These are phyloP conservation scores for Onchidella celtica DNA, from an alignment of 2,888 invertebrate genomes.

Conservation along the genomic window DNA sequence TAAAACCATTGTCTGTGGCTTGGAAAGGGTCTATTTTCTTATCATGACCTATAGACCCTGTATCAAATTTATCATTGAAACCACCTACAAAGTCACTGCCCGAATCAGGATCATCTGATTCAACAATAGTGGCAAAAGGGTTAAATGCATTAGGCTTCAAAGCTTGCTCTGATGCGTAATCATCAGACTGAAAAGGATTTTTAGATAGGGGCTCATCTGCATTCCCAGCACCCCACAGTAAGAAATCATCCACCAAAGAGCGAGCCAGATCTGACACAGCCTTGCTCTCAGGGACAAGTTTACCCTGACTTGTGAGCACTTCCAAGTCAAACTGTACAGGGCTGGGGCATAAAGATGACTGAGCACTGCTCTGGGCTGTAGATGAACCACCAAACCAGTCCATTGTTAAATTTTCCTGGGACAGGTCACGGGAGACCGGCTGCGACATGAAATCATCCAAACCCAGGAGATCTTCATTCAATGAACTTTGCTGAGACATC, in stretches of 20 bases:
- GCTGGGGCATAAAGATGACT: constrained; percentile 64
- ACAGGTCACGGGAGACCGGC: constrained; percentile 46
- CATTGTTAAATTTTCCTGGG: constrained; percentile 46
- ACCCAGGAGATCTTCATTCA: constrained; percentile 70
- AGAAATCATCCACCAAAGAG: constrained; percentile 67
- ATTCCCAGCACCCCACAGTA: constrained; percentile 59
- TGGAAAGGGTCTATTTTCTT: constrained; percentile 45
- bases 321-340: constrained; percentile 63
- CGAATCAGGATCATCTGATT: constrained; percentile 50
- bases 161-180: constrained; percentile 37
- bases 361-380: constrained; percentile 59
- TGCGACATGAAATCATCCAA: constrained; percentile 63
- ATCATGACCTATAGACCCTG: constrained; percentile 15
- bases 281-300: constrained; percentile 54
- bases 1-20: constrained; percentile 14
- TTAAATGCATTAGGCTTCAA: constrained; percentile 53
- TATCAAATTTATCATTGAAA: constrained; percentile 22
- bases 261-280: constrained; percentile 63
- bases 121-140: constrained; percentile 55
- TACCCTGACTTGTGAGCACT: constrained; percentile 54
- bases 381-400: constrained; percentile 56
- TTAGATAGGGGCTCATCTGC: constrained; percentile 46
- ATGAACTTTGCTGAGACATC: constrained; percentile 39
- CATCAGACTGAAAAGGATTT: constrained; percentile 56
- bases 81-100: constrained; percentile 37